A percentile compares a stretch with the other conserved stretches of the same genome.
These are phyloP conservation scores for Steinernema carpocapsae DNA, from an alignment of 2,888 invertebrate species.

Conservation along the genomic window DNA sequence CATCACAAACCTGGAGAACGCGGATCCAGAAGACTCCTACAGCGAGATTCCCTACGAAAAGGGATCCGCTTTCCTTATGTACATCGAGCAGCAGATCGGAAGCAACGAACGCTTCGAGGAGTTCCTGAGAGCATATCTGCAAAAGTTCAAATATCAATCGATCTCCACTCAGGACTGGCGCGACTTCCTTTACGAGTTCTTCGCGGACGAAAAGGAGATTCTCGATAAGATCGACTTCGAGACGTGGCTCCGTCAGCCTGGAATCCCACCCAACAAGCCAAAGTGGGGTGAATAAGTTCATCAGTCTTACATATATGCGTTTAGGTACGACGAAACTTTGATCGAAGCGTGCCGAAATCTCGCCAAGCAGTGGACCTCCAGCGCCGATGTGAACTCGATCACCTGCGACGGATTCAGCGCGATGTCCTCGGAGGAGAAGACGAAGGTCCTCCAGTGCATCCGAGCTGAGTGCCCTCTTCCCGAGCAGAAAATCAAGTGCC, in stretches of 20 bases:
- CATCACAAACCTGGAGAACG: constrained; percentile 74
- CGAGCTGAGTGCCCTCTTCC: constrained; percentile 37
- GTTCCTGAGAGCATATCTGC: constrained; percentile 82
- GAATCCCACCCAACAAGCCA: constrained; percentile 87
- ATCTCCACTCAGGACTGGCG: constrained; percentile 84
- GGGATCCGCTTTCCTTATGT: constrained; percentile 83
- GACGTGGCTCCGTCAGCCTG: constrained; percentile 70
- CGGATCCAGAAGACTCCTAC: constrained; percentile 90
- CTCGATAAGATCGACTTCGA: constrained; percentile 72
- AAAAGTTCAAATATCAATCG: constrained; percentile 81
- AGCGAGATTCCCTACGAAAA: constrained; percentile 90
- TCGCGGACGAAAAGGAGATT: constrained; percentile 71
- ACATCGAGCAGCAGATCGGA: constrained; percentile 82
- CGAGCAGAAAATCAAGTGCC: constrained; percentile 73
- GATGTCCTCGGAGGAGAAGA: constrained; percentile 44
- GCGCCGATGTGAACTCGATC: constrained; percentile 67
- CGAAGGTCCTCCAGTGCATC: constrained; percentile 47
- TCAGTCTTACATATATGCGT: too few relatives aligned
- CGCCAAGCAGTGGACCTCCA: constrained; percentile 73
- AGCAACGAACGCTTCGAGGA: constrained; percentile 81
- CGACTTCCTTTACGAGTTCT: constrained; percentile 79
- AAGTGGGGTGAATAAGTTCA: constrained; percentile 72
- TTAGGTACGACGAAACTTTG: constrained; percentile 78
- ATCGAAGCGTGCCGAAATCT: constrained; percentile 75
- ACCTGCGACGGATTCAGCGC: constrained; percentile 62